phyloP scores from a whole-genome alignment of 1,140 invertebrate species.

The Orius insidiosus region DNA sequence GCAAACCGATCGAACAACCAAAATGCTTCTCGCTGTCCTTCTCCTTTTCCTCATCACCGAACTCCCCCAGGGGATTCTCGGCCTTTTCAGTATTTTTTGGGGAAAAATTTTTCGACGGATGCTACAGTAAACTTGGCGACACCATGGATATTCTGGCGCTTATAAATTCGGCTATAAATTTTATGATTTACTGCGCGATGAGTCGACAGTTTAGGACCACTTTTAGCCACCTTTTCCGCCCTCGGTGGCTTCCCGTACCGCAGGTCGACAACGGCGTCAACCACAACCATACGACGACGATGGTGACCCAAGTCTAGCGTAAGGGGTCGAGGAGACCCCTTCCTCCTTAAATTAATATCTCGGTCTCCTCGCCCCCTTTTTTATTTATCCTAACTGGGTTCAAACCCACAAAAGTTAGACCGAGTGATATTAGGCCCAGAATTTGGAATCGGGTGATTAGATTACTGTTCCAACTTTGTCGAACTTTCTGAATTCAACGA shows the following conservation, averaged over 20 bases:
- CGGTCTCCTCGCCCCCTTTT: no score
- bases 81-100: slow-evolving; percentile 54
- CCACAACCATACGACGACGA: slow-evolving; percentile 32
- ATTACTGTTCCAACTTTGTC: no score
- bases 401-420: no score
- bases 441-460: no score
- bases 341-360: no score
- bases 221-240: slow-evolving; percentile 54
- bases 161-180: slow-evolving; percentile 92
- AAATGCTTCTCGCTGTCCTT: slow-evolving; percentile 82
- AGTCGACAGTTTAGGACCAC: slow-evolving; percentile 85
- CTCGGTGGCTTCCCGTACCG: slow-evolving; percentile 36
- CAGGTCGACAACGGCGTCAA: slow-evolving; percentile 30
- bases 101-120: slow-evolving; percentile 50
- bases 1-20: slow-evolving; percentile 74
- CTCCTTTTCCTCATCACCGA: slow-evolving; percentile 75
- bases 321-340: slow-evolving; percentile 15
- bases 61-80: slow-evolving; percentile 71
- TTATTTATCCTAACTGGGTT: no score
- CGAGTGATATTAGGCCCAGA: no score
- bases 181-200: slow-evolving; percentile 96
- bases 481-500: no score
- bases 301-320: slow-evolving; percentile 38
- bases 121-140: slow-evolving; percentile 50
- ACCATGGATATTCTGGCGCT: slow-evolving; percentile 90